Base-by-base conservation (phyloP, 92 coral and sea anemone genomes). In the Epizoanthus illoricatus region DNA sequence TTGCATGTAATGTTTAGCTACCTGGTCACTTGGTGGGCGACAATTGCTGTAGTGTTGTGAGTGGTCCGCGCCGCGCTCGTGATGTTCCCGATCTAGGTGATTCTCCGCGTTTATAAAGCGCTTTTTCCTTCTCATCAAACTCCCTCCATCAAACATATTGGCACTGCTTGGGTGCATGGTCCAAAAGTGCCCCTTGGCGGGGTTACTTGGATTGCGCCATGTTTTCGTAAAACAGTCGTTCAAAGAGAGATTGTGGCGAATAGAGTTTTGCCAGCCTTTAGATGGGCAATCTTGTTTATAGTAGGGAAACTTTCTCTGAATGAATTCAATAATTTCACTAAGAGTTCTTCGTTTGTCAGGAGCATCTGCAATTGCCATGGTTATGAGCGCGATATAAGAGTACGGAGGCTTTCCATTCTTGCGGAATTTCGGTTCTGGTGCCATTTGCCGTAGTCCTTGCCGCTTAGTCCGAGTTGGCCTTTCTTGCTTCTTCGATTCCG, bases 211-310 rank as follows among this genome's bases (percentile, higher is more conserved):
- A 33, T 91, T 94, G 20, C 99, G 87, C 75, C 84, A 86, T 2
- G 97, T 89, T 81, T 96, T 96, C 70, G 89, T 83, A 75, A 96
- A 96, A 57, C 99, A 96, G 80, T 96, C 99, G 75, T 96, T 96
- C 64, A 96, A 84, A 12, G 97, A 89, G 5, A 96, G 94, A 76
- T 96, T 96, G 84, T 96, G 99, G 43, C 99, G 81, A 65, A 96
- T 96, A 16, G 96, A 89, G 88, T 93, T 96, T 85, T 89, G 88
- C 99, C 99, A 96, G 70, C 97, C 97, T 80, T 91, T 91, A 5
- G 84, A 87, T 0, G 96, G 98, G 52, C 93, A 91, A 69, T 85
- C 80, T 0, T 47, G 80, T 39, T 89, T 79, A 72, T 93, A 96
- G 75, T 91, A 96, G 12, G 90, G 81, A 64, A 96, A 96, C 39